Conservation (phyloP, 2,113 vertebrate species). For the Hyperopisus bebe region DNA sequence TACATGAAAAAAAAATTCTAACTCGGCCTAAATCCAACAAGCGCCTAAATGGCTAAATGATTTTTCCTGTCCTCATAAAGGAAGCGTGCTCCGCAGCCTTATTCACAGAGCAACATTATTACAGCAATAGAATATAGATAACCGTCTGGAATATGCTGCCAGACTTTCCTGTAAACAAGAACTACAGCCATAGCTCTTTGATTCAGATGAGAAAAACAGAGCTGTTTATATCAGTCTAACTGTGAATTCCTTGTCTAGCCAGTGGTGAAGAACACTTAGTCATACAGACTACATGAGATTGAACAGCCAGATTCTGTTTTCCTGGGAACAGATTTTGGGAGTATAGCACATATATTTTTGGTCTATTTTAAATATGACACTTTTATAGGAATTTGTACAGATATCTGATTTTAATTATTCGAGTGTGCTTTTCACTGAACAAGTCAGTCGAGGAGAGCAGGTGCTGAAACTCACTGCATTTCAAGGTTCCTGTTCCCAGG, state of each 20-base stretch:
- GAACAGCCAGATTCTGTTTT: background rate
- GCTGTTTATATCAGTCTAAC: background rate
- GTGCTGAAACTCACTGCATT: background rate
- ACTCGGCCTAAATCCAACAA: background rate
- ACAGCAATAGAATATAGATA: slow-evolving; percentile 2
- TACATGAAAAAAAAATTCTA: background rate
- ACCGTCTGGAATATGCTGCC: background rate
- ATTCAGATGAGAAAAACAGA: background rate
- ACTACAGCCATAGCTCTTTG: slow-evolving; percentile 3
- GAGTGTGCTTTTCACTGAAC: slow-evolving; percentile 26
- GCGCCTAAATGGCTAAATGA: background rate
- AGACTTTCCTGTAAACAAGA: background rate
- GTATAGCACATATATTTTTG: slow-evolving; percentile 29
- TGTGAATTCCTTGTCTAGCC: slow-evolving; percentile 3
- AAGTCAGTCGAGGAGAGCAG: too few relatives aligned
- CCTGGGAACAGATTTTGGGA: slow-evolving; percentile 30
- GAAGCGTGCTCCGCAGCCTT: background rate
- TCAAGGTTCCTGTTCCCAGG: background rate
- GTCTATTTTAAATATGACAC: slow-evolving; percentile 35
- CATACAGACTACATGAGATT: background rate
- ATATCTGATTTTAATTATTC: slow-evolving; percentile 35
- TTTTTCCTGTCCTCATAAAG: background rate
- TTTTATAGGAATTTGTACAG: slow-evolving; percentile 49
- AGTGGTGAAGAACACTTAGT: background rate
- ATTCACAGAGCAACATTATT: background rate